A percentile compares a stretch with the other conserved stretches of the same genome.
phyloP scores from a whole-genome alignment of 2,797 vertebrate genomes.

The Ctenopoma kingsleyae region DNA sequence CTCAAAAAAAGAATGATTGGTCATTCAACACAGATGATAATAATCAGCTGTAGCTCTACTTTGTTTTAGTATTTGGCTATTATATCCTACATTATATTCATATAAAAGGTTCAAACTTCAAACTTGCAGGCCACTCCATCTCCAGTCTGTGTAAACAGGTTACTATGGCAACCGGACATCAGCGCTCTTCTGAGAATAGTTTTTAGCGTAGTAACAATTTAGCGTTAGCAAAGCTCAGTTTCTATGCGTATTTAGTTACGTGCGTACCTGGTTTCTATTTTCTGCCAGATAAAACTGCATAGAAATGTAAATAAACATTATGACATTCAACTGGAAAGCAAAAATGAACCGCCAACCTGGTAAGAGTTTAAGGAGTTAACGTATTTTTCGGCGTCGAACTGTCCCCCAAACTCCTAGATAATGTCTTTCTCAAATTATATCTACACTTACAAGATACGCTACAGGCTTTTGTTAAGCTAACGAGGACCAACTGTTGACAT shows the following conservation, averaged over 20 bases:
- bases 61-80: neutral
- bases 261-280: neutral
- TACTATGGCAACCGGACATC: slow-evolving; percentile 62
- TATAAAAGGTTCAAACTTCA: neutral
- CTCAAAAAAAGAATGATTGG: too few relatives aligned
- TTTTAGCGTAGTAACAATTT: too few relatives aligned
- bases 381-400: slow-evolving; percentile 9
- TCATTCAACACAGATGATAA: neutral
- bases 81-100: neutral
- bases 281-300: neutral
- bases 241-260: neutral
- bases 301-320: neutral
- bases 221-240: neutral
- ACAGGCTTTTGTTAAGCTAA: neutral
- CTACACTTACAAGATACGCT: neutral
- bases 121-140: neutral
- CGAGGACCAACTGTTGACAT: neutral
- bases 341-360: slow-evolving; percentile 42
- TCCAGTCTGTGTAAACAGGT: slow-evolving; percentile 42
- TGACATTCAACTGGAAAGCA: slow-evolving; percentile 2
- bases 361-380: slow-evolving; percentile 38
- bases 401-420: neutral
- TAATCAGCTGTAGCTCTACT: too few relatives aligned
- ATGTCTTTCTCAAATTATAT: neutral
- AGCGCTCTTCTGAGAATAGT: neutral